Percentiles rank a stretch among this genome's conserved stretches.
Conservation (phyloP, 2,888 invertebrate genomes). For the Melanostoma scalare region DNA sequence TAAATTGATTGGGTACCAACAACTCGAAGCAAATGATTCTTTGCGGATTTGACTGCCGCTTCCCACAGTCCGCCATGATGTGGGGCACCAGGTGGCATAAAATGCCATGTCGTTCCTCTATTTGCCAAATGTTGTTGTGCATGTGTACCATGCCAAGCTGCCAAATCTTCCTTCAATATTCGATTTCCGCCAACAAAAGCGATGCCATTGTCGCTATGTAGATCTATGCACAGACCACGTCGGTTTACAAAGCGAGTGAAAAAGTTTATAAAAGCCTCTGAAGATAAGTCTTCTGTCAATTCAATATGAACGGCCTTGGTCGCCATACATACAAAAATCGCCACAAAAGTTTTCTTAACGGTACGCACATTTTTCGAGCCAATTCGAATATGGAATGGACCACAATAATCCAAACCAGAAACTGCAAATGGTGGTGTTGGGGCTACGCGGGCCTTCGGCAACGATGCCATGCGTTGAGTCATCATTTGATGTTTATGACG, state of each 20-base stretch:
- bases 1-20: slow-evolving; percentile 17
- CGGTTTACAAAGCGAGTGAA: slow-evolving; percentile 13
- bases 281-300: slow-evolving; percentile 12
- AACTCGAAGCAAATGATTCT: slow-evolving; percentile 18
- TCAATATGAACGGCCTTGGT: slow-evolving; percentile 3
- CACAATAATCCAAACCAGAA: slow-evolving; percentile 24
- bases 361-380: neutral
- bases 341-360: slow-evolving; percentile 13
- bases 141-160: no score
- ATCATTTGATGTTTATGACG: neutral
- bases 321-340: neutral
- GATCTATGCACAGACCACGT: slow-evolving; percentile 17
- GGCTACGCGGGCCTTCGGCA: neutral
- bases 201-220: slow-evolving; percentile 41
- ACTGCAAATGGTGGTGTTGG: neutral
- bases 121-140: no score
- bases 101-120: no score
- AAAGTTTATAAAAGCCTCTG: slow-evolving; percentile 25
- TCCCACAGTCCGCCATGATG: no score
- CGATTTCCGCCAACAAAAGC: neutral
- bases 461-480: slow-evolving; percentile 11
- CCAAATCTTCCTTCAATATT: no score
- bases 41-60: neutral
- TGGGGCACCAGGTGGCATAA: no score
- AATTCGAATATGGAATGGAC: slow-evolving; percentile 5